Base-by-base conservation (phyloP, 2,888 invertebrate genomes). In the Listrodromus nycthemerus region DNA sequence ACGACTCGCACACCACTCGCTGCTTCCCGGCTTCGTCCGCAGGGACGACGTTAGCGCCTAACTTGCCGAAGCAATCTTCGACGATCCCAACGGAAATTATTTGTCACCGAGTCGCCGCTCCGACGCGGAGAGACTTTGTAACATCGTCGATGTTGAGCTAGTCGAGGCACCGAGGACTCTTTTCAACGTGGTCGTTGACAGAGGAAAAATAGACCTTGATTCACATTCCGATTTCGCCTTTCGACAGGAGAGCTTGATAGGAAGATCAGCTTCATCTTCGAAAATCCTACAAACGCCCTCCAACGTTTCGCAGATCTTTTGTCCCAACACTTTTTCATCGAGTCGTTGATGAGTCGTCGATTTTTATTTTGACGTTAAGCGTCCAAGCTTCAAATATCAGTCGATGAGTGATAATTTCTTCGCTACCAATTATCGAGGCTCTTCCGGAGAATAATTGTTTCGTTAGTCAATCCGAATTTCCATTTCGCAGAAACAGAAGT, bases 111-210 rank as follows among this genome's bases (percentile, higher is more conserved):
- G 41, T 45, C 3, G 41, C 16, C 16, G 33, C 21, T 16, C 19
- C 0, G 30, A 55, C 16, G 13, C 37, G 10, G 27, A 7, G 58
- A 55, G 21, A n/a, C n/a, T 21, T 33, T 37, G n/a, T 2, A 3
- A 58, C 41, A 71, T 41, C 24, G 55, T 71, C 71, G 58, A 58
- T 41, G 71, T 71, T 58, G 24, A 55, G n/a, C n/a, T n/a, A n/a
- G n/a, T n/a, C n/a, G n/a, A n/a, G n/a, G n/a, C n/a, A n/a, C n/a
- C n/a, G n/a, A n/a, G n/a, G n/a, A n/a, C n/a, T n/a, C n/a, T n/a
- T n/a, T n/a, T n/a, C n/a, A n/a, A n/a, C n/a, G n/a, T n/a, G n/a
- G 21, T 21, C 30, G 8, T 7, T 16, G 8, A 10, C 16, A 13
- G 41, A 16, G 16, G 16, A 0, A 13, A 4, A 4, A 1, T 45